These are phyloP conservation scores for Bombus huntii DNA, from an alignment of 1,140 invertebrate species.

Conservation along the genomic window DNA sequence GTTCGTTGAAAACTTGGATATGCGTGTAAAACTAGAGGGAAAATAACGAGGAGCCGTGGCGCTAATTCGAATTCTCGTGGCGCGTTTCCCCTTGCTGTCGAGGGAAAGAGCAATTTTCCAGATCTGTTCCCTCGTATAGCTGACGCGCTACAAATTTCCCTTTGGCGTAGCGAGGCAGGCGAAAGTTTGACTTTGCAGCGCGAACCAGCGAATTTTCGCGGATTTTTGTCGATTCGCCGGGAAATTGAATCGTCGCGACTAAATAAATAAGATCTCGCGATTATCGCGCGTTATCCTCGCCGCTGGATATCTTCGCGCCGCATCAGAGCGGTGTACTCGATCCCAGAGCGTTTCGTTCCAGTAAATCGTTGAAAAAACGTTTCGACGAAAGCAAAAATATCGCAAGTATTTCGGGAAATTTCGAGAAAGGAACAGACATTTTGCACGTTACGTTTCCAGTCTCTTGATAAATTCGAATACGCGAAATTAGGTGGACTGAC, in stretches of 20 bases:
- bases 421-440: too few relatives aligned
- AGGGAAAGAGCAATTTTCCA: conserved; percentile 35
- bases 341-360: too few relatives aligned
- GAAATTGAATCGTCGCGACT: not conserved
- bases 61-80: not conserved
- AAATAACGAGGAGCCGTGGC: conserved; percentile 14
- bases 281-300: not conserved
- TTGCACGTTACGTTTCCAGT: too few relatives aligned
- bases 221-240: not conserved
- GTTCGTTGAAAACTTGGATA: not conserved
- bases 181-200: not conserved
- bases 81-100: not conserved
- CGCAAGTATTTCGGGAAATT: too few relatives aligned
- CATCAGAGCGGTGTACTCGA: too few relatives aligned
- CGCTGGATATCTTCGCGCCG: not conserved
- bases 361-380: too few relatives aligned
- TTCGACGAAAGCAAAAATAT: too few relatives aligned
- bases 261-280: not conserved
- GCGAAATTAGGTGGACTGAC: too few relatives aligned
- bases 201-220: not conserved
- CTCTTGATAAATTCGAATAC: too few relatives aligned
- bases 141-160: not conserved
- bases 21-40: not conserved
- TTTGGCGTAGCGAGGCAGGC: not conserved
- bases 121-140: not conserved